A percentile compares a stretch with the other conserved stretches of the same genome.
Conservation (phyloP, 2,113 vertebrate species). For the Nyctereutes procyonoides region DNA sequence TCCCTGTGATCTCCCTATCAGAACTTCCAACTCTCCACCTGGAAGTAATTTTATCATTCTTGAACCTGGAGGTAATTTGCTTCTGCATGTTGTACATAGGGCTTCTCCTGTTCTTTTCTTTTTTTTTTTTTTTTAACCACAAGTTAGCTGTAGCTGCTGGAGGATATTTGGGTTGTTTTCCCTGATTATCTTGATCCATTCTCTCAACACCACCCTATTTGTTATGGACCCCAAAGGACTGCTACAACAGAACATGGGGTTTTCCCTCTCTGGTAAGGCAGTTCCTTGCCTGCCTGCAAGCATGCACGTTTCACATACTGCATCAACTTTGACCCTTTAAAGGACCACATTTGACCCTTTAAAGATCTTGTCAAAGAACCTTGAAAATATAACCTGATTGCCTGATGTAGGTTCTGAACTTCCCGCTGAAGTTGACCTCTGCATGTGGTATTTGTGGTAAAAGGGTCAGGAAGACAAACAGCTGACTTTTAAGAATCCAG, state of each 20-base stretch:
- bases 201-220: background rate
- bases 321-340: background rate
- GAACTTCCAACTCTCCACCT: background rate
- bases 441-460: background rate
- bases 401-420: background rate
- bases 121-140: background rate
- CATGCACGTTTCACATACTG: background rate
- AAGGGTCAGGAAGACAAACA: background rate
- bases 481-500: background rate
- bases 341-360: background rate
- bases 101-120: background rate
- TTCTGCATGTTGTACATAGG: background rate
- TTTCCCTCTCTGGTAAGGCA: background rate
- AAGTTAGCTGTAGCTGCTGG: background rate
- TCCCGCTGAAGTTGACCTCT: conserved; percentile 32
- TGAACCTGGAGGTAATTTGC: background rate
- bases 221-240: background rate
- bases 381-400: background rate
- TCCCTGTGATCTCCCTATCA: background rate
- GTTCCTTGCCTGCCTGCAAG: background rate
- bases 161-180: background rate
- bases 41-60: conserved; percentile 18
- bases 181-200: background rate
- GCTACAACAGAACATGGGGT: background rate
- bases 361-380: background rate